Percentiles rank a stretch among this genome's conserved stretches.
These are phyloP conservation scores for Lagopus muta DNA, from an alignment of 2,113 vertebrate genomes.

Conservation along the genomic window DNA sequence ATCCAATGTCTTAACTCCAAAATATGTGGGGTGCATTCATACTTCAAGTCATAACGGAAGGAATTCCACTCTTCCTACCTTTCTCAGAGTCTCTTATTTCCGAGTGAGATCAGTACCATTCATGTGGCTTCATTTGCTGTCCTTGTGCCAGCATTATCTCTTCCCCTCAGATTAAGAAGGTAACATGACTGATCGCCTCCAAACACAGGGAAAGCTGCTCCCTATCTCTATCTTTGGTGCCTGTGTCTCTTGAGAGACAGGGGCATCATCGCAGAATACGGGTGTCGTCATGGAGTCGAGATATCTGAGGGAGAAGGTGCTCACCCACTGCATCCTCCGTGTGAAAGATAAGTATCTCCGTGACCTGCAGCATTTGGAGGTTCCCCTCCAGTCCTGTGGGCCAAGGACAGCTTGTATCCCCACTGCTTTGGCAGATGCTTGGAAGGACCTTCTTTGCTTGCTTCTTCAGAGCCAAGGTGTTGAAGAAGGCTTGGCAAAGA, in stretches of 20 bases:
- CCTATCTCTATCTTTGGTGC: slow-evolving; percentile 42
- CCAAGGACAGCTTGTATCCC: slow-evolving; percentile 42
- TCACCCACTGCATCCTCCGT: slow-evolving; percentile 71
- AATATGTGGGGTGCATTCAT: neutral
- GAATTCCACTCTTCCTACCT: slow-evolving; percentile 46
- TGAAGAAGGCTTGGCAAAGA: neutral
- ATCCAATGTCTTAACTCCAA: neutral
- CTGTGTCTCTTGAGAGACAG: neutral
- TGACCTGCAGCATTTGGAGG: slow-evolving; percentile 56
- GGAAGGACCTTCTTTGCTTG: neutral
- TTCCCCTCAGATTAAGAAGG: slow-evolving; percentile 56
- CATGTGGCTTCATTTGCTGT: neutral
- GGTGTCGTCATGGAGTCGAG: slow-evolving; percentile 63
- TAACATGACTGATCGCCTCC: slow-evolving; percentile 61
- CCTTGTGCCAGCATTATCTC: slow-evolving; percentile 68
- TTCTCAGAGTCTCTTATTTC: neutral
- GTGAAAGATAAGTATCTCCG: slow-evolving; percentile 9
- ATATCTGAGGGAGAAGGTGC: slow-evolving; percentile 68
- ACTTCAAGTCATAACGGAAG: neutral
- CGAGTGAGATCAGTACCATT: neutral
- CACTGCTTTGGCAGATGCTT: neutral
- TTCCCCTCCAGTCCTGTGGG: slow-evolving; percentile 62
- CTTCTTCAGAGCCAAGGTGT: neutral
- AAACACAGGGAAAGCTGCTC: slow-evolving; percentile 52
- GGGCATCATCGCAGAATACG: slow-evolving; percentile 59